A percentile compares a stretch with the other conserved stretches of the same genome.
phyloP scores from a whole-genome alignment of 2,888 invertebrate species.

The Plutella xylostella region DNA sequence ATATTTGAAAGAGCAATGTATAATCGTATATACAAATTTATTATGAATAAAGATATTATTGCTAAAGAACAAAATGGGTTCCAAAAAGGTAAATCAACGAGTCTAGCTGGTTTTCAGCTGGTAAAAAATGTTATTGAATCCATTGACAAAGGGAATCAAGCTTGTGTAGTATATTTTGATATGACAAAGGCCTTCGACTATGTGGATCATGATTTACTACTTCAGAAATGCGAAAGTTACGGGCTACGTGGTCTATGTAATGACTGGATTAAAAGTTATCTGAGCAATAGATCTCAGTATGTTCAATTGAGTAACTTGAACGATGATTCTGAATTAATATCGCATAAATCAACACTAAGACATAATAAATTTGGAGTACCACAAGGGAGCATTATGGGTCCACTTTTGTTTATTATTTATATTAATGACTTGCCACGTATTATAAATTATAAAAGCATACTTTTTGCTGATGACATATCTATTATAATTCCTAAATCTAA shows the following conservation, averaged over 20 bases:
- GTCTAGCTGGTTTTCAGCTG: slow-evolving; percentile 12
- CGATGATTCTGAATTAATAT: background rate
- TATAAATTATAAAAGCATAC: slow-evolving; percentile 5
- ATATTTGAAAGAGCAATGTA: background rate
- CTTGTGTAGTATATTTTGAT: slow-evolving; percentile 18
- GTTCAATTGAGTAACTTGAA: slow-evolving; percentile 11
- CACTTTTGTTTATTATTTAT: slow-evolving; percentile 11
- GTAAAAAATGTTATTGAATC: slow-evolving; percentile 6
- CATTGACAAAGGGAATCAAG: slow-evolving; percentile 14
- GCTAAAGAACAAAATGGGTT: slow-evolving; percentile 4
- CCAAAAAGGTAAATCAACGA: slow-evolving; percentile 10
- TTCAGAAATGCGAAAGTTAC: slow-evolving; percentile 13
- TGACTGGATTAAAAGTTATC: slow-evolving; percentile 16
- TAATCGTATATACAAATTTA: background rate
- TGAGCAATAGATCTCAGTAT: slow-evolving; percentile 11
- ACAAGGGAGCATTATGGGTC: slow-evolving; percentile 12
- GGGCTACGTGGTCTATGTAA: slow-evolving; percentile 15
- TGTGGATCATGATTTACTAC: slow-evolving; percentile 14
- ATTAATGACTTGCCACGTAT: slow-evolving; percentile 12
- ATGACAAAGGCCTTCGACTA: slow-evolving; percentile 21
- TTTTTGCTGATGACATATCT: slow-evolving; percentile 25
- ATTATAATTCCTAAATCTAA: too few relatives aligned
- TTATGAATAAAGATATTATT: background rate
- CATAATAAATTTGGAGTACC: slow-evolving; percentile 1
- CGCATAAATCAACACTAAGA: background rate